These are phyloP conservation scores for Acanthosepion pharaonis DNA, from an alignment of 2,888 invertebrate genomes.

Conservation along the genomic window DNA sequence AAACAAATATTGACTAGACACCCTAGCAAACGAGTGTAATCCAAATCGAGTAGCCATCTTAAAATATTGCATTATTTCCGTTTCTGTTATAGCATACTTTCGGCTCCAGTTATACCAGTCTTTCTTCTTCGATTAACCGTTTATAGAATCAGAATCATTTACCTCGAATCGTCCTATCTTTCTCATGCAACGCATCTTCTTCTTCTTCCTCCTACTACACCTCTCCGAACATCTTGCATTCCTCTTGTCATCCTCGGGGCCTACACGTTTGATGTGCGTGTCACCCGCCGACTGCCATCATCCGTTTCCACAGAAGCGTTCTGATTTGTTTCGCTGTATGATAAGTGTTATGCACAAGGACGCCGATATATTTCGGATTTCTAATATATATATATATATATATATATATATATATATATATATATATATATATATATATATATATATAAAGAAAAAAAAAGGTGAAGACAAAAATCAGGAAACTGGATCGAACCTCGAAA, in stretches of 20 bases:
- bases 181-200: not conserved
- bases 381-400: too few relatives aligned
- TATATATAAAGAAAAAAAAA: not conserved
- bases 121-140: too few relatives aligned
- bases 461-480: not conserved
- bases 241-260: not conserved
- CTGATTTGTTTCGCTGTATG: not conserved
- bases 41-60: too few relatives aligned
- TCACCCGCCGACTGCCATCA: constrained; percentile 20
- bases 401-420: too few relatives aligned
- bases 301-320: not conserved
- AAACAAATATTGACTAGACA: too few relatives aligned
- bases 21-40: too few relatives aligned
- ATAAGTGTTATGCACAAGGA: constrained; percentile 33
- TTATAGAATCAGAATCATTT: too few relatives aligned
- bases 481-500: not conserved
- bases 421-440: too few relatives aligned
- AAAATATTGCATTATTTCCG: too few relatives aligned
- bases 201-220: not conserved
- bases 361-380: not conserved
- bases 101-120: too few relatives aligned
- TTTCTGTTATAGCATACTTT: too few relatives aligned
- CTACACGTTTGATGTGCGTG: constrained; percentile 6
- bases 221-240: not conserved
- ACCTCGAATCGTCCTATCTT: too few relatives aligned